Evolutionary conservation across 2,888 invertebrate genomes (phyloP).

Genomic region (Cheilosia impressa): DNA sequence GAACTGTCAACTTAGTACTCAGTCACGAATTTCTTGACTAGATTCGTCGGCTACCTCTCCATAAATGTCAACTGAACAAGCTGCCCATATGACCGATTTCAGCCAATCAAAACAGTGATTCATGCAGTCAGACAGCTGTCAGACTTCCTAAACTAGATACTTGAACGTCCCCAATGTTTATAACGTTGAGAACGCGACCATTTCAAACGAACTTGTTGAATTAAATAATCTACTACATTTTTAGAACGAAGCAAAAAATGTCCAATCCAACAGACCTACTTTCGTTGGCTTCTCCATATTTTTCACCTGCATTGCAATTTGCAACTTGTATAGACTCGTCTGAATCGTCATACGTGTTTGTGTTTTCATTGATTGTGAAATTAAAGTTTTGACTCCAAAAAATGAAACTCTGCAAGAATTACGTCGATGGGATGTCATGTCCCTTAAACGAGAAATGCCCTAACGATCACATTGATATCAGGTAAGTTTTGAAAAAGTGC

Average conservation of each 20-base stretch:
- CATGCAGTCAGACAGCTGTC: too few relatives aligned
- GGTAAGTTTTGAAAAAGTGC: constrained; percentile 75
- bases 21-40: too few relatives aligned
- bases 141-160: too few relatives aligned
- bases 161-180: too few relatives aligned
- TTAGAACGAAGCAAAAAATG: not conserved
- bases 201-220: not conserved
- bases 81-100: too few relatives aligned
- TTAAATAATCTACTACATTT: not conserved
- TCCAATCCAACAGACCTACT: not conserved
- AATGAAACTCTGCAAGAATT: constrained; percentile 82
- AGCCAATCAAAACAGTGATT: too few relatives aligned
- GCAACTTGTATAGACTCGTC: not conserved
- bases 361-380: constrained; percentile 4
- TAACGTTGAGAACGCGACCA: too few relatives aligned
- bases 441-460: constrained; percentile 81
- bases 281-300: not conserved
- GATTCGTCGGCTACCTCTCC: too few relatives aligned
- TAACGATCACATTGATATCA: constrained; percentile 82
- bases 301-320: not conserved
- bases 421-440: constrained; percentile 79
- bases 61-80: too few relatives aligned
- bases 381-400: not conserved
- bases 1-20: too few relatives aligned
- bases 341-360: not conserved